These are phyloP conservation scores for Drosophila neonasuta DNA, from an alignment of 2,888 invertebrate genomes.

Conservation along the genomic window DNA sequence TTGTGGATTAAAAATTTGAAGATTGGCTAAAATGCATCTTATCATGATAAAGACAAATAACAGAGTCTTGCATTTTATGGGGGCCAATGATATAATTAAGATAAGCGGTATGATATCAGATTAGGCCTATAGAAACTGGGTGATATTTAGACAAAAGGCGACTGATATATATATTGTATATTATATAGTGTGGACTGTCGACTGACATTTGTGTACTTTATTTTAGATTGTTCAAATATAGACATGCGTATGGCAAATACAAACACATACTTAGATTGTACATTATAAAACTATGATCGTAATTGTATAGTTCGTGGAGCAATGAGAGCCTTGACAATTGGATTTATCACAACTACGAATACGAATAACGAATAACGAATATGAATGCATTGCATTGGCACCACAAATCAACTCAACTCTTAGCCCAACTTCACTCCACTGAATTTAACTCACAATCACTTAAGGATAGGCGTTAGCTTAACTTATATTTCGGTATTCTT, in stretches of 20 bases:
- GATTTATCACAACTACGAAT: conserved; percentile 47
- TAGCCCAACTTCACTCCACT: not conserved
- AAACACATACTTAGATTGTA: conserved; percentile 25
- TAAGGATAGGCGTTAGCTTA: conserved; percentile 46
- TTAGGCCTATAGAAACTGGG: conserved; percentile 23
- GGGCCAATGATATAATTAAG: conserved; percentile 3
- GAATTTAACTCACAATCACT: conserved; percentile 47
- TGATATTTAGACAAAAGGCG: not conserved
- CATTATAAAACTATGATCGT: conserved; percentile 14
- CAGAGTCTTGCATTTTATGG: conserved; percentile 5
- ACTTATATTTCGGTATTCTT: conserved; percentile 80
- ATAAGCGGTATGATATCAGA: conserved; percentile 31
- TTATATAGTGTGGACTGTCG: conserved; percentile 8
- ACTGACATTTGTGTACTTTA: conserved; percentile 39
- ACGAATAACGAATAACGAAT: conserved; percentile 16
- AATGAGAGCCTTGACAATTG: conserved; percentile 41
- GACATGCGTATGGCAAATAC: conserved; percentile 31
- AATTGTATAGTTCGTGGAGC: conserved; percentile 15
- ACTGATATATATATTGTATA: conserved; percentile 2
- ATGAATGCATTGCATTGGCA: conserved; percentile 43
- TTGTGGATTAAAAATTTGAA: not conserved
- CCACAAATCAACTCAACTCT: conserved; percentile 48
- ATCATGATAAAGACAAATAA: conserved; percentile 13
- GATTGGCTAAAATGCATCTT: conserved; percentile 13
- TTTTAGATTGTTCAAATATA: conserved; percentile 46